Evolutionary conservation across 2,113 vertebrate genomes (phyloP).

Genomic region (Perognathus longimembris): DNA sequence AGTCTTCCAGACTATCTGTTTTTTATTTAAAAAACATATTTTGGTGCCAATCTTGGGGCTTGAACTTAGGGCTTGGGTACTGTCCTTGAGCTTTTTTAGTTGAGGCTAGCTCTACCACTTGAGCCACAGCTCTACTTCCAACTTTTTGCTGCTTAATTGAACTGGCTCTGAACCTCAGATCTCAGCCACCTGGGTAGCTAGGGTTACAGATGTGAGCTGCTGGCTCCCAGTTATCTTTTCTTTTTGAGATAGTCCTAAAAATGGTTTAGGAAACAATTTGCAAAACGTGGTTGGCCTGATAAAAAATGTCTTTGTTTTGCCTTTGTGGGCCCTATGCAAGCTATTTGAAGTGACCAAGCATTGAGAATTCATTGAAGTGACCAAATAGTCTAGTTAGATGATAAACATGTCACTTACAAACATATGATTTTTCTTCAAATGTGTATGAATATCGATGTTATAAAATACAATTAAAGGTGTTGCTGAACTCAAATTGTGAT

Average conservation of each 20-base stretch:
- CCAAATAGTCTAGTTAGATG: background rate
- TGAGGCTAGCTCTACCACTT: no score
- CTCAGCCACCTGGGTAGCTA: no score
- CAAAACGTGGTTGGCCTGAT: conserved; percentile 20
- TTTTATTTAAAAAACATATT: no score
- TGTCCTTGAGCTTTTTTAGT: no score
- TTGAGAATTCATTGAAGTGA: background rate
- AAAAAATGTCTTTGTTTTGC: conserved; percentile 2
- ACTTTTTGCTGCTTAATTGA: no score
- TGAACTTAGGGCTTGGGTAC: no score
- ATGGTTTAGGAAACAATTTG: conserved; percentile 6
- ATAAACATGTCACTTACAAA: background rate
- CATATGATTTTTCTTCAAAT: conserved; percentile 21
- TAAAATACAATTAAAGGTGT: conserved; percentile 27
- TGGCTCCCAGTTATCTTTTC: background rate
- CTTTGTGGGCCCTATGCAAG: background rate
- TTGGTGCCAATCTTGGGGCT: no score
- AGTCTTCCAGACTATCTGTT: background rate
- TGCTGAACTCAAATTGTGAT: conserved; percentile 9
- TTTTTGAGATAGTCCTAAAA: conserved; percentile 28
- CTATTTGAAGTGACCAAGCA: background rate
- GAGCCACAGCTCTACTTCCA: no score
- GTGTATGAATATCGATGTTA: background rate
- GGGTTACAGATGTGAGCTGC: no score
- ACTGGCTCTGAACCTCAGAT: no score